phyloP scores from a whole-genome alignment of 1,140 invertebrate species.

The Zaprionus capensis region DNA sequence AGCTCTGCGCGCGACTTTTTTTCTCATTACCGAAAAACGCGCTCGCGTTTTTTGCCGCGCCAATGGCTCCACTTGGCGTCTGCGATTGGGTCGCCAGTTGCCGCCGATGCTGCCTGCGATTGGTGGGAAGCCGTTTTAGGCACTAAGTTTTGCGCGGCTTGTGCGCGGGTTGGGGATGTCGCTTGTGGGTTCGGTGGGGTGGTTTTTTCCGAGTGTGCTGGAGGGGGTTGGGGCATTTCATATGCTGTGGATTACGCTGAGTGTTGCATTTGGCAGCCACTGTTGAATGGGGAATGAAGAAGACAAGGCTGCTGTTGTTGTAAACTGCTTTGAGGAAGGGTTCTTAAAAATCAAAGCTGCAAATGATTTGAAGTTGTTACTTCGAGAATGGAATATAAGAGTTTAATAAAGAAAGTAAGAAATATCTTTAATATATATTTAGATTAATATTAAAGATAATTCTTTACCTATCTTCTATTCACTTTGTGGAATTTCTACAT shows the following conservation, averaged over 20 bases:
- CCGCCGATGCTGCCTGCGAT: constrained; percentile 57
- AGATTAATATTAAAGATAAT: too few species aligned
- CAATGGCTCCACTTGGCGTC: constrained; percentile 72
- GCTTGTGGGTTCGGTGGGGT: background rate
- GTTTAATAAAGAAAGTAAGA: too few species aligned
- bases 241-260: background rate
- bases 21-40: constrained; percentile 76
- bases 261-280: background rate
- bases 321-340: background rate
- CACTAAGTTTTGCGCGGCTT: constrained; percentile 36
- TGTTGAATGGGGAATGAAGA: background rate
- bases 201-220: background rate
- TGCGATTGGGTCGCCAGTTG: constrained; percentile 65
- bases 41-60: constrained; percentile 67
- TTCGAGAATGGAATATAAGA: too few species aligned
- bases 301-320: background rate
- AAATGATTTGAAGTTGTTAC: too few species aligned
- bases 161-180: constrained; percentile 11
- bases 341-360: background rate
- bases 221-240: background rate
- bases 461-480: too few species aligned
- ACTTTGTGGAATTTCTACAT: too few species aligned
- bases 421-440: too few species aligned
- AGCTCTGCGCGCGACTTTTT: constrained; percentile 60
- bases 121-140: constrained; percentile 59